Conservation (phyloP, 2,888 invertebrate genomes). For the Ashinkailepas kermadecensis region DNA sequence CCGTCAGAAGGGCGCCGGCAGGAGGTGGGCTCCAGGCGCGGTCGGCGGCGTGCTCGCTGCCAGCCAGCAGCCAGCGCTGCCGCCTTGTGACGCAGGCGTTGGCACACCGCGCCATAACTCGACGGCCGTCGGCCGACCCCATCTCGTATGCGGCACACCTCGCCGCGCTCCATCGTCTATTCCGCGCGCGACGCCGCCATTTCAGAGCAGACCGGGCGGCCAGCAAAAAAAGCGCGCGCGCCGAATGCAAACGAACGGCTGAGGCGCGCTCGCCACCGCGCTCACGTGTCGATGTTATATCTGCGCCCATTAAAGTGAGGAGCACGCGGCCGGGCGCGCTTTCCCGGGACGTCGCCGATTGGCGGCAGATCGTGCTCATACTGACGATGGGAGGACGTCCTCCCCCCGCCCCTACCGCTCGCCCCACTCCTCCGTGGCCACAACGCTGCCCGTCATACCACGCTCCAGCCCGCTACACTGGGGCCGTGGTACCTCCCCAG, state of each 20-base stretch:
- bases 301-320: conserved; percentile 16
- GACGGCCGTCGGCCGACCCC: background rate
- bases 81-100: no score
- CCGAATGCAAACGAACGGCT: background rate
- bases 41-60: no score
- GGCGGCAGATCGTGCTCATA: background rate
- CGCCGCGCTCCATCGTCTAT: background rate
- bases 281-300: background rate
- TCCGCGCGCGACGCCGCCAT: conserved; percentile 6
- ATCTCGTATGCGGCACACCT: background rate
- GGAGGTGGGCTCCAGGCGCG: no score
- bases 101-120: no score
- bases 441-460: no score
- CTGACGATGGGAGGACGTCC: background rate
- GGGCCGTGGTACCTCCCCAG: no score
- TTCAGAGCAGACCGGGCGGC: background rate
- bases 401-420: background rate
- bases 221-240: background rate
- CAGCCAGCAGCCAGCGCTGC: no score
- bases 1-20: no score
- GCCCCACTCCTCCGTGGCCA: background rate
- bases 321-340: conserved; percentile 10
- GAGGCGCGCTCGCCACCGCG: background rate
- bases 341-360: conserved; percentile 16
- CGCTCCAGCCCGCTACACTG: no score